Conservation (phyloP, 2,888 invertebrate genomes). For the Dascillus cervinus region DNA sequence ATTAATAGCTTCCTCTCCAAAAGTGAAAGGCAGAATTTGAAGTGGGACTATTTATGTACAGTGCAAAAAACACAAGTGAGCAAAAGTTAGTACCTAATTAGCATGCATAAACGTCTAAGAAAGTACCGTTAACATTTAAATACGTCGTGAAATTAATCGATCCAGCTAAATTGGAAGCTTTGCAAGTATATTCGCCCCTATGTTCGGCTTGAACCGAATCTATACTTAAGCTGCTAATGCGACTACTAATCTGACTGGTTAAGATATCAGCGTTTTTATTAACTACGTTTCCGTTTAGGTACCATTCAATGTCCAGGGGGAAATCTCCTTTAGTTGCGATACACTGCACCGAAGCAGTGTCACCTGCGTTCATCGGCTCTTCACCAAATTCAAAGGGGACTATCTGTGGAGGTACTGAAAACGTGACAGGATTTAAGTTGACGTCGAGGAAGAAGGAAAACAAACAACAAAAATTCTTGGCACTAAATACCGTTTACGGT, state of each 20-base stretch:
- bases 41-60: slow-evolving; percentile 29
- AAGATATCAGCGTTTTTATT: slow-evolving; percentile 44
- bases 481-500: slow-evolving; percentile 46
- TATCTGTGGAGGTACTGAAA: slow-evolving; percentile 60
- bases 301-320: slow-evolving; percentile 65
- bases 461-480: neutral
- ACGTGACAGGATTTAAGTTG: neutral
- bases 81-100: too few relatives aligned
- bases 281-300: slow-evolving; percentile 51
- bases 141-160: slow-evolving; percentile 41
- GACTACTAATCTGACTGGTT: slow-evolving; percentile 53
- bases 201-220: slow-evolving; percentile 65
- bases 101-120: neutral
- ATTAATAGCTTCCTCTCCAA: slow-evolving; percentile 54
- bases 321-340: slow-evolving; percentile 69
- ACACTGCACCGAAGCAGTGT: slow-evolving; percentile 64
- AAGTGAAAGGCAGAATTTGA: slow-evolving; percentile 36
- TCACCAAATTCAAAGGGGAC: slow-evolving; percentile 59
- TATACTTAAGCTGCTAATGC: slow-evolving; percentile 61
- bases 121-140: slow-evolving; percentile 24
- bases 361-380: slow-evolving; percentile 63
- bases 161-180: slow-evolving; percentile 61
- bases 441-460: too few relatives aligned
- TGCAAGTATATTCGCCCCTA: slow-evolving; percentile 65
- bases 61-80: slow-evolving; percentile 1